Conservation (phyloP, 2,888 invertebrate species). For the Glaucopsyche alexis region DNA sequence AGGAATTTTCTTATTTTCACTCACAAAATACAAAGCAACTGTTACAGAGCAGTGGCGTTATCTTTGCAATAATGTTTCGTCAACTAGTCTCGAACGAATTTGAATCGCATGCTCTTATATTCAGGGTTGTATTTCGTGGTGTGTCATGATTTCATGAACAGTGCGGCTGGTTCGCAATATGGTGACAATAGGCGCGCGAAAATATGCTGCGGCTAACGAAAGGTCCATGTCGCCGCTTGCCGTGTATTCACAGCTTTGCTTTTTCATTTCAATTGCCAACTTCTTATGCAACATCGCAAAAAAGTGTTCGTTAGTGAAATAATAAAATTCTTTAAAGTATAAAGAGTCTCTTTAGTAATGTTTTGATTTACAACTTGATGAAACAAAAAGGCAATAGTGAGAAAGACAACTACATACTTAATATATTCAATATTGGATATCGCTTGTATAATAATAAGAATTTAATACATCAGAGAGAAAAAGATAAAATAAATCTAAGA, state of each 20-base stretch:
- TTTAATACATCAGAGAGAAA: no score
- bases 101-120: not conserved
- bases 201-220: constrained; percentile 14
- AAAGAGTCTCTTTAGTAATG: not conserved
- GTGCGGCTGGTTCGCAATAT: constrained; percentile 1
- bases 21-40: not conserved
- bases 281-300: not conserved
- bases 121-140: not conserved
- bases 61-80: constrained; percentile 4
- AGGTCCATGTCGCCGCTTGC: constrained; percentile 1
- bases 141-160: not conserved
- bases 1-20: not conserved
- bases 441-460: no score
- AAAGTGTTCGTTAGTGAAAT: not conserved
- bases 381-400: no score
- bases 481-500: no score
- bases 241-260: constrained; percentile 16
- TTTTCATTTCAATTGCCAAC: constrained; percentile 12
- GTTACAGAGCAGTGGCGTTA: not conserved
- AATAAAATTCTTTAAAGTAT: not conserved
- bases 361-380: not conserved
- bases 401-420: no score
- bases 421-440: no score
- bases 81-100: not conserved
- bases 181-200: constrained; percentile 17